These are phyloP conservation scores for Mesorhabditis spiculigera DNA, from an alignment of 2,888 invertebrate species.

Conservation along the genomic window DNA sequence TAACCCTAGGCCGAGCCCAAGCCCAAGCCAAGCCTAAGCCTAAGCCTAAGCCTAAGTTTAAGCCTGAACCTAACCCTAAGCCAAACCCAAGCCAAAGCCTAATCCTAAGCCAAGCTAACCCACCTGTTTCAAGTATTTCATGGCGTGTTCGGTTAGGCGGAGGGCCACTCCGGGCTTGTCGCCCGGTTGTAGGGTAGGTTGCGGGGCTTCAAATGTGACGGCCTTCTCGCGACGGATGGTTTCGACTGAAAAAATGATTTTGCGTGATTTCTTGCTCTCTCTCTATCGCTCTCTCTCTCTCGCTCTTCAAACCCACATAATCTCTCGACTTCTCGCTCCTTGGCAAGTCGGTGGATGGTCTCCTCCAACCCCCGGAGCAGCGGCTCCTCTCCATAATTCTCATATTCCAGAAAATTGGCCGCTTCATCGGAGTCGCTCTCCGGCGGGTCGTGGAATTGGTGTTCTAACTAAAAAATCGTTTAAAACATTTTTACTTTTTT, in stretches of 20 bases:
- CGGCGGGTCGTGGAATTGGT: background rate
- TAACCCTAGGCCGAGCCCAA: no score
- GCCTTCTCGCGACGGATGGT: background rate
- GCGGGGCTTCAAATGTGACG: background rate
- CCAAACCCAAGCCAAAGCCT: no score
- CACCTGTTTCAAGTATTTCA: slow-evolving; percentile 1
- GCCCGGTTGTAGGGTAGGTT: background rate
- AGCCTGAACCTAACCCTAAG: no score
- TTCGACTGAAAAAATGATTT: background rate
- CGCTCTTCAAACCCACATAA: no score
- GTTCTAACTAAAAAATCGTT: background rate
- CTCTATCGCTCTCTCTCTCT: no score
- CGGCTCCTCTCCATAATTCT: background rate
- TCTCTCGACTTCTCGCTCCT: no score
- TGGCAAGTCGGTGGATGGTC: background rate
- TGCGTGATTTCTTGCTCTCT: no score
- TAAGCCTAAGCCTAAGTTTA: no score
- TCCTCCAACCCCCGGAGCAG: background rate
- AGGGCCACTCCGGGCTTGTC: background rate
- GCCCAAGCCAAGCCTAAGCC: no score
- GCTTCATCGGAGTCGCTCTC: background rate
- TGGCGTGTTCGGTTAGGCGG: background rate
- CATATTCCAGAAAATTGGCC: background rate
- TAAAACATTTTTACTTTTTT: no score
- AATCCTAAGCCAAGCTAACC: background rate